Base-by-base conservation (phyloP, 2,888 invertebrate genomes). In the Standfussiana lucernea region DNA sequence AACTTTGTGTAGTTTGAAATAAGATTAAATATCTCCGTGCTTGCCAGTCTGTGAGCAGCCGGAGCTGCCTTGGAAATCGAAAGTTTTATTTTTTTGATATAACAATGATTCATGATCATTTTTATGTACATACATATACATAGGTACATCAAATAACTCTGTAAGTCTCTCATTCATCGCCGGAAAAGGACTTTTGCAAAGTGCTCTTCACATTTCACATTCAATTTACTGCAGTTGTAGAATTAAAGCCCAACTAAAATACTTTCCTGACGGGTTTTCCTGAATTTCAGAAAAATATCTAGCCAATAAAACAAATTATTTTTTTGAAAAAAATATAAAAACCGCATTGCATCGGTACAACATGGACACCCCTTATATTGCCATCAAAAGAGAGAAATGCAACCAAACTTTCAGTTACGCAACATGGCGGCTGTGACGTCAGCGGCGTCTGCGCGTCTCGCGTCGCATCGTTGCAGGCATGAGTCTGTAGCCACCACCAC, bases 361-460 rank as follows among this genome's bases (percentile, higher is more conserved):
- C 40, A 40, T 64, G n/a, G 64, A 24, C 64, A 64, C n/a, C 40
- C 40, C n/a, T n/a, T n/a, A 32, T 15, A 71, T 28, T 32, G 42
- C 11, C 64, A 47, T 64, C n/a, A 40, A 64, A 64, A 77, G n/a
- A 35, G n/a, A 67, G 67, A 70, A 82, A 70, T 86, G 84, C 80
- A 86, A 68, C 37, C 70, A 56, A 70, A 77, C 53, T 71, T 82
- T 71, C 28, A 11, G 70, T 82, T 75, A 79, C 75, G 74, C 66
- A 70, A 71, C 72, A 74, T 62, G 70, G 50, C 24, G 62, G 37
- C 24, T 13, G n/a, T 89, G 84, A 89, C 87, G 84, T 88, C 73
- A 84, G 18, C 53, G 86, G 89, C 90, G 89, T 77, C 90, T 53
- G 47, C 56, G 28, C 77, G 90, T 90, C 90, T 89, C 83, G 73